phyloP scores from a whole-genome alignment of 2,797 vertebrate genomes.

The Threskiornis aethiopicus region DNA sequence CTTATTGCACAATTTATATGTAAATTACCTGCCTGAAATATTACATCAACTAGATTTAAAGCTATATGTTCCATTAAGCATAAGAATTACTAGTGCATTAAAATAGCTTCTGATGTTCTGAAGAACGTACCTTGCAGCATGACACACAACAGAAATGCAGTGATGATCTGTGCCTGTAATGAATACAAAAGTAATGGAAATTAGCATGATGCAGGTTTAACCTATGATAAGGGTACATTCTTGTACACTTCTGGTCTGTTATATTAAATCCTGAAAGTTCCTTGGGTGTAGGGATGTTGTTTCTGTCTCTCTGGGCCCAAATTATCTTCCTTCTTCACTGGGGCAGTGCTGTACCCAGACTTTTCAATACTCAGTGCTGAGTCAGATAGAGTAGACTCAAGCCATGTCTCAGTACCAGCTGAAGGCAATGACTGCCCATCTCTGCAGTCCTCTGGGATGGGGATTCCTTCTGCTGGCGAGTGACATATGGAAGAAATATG shows the following conservation, averaged over 20 bases:
- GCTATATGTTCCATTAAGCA: background rate
- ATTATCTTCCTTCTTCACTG: background rate
- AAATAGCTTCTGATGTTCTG: background rate
- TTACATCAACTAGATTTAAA: background rate
- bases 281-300: rapidly evolving
- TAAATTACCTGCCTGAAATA: background rate
- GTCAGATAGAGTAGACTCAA: background rate
- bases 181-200: background rate
- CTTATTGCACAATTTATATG: background rate
- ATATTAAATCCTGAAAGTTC: background rate
- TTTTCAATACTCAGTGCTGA: background rate
- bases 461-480: background rate
- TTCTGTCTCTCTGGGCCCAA: background rate
- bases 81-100: background rate
- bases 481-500: background rate
- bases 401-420: background rate
- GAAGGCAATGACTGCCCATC: background rate
- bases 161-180: background rate
- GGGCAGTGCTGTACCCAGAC: background rate
- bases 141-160: background rate
- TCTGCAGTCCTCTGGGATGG: background rate
- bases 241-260: background rate
- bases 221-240: background rate
- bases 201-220: background rate
- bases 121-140: background rate